Evolutionary conservation across 2,797 vertebrate species (phyloP).

Genomic region (Muraenolepis orangiensis): DNA sequence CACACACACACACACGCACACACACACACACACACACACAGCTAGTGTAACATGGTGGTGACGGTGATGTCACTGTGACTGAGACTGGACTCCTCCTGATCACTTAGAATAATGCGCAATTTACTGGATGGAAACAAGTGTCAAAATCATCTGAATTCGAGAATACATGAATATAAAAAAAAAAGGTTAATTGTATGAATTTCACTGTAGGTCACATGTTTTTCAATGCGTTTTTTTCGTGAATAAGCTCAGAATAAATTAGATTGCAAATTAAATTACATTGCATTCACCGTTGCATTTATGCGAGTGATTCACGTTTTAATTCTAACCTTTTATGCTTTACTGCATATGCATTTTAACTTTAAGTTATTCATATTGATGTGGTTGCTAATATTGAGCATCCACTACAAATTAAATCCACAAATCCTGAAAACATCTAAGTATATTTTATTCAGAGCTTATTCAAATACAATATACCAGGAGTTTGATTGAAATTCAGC

Average conservation of each 20-base stretch:
- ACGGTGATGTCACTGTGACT: not conserved
- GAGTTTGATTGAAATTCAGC: not conserved
- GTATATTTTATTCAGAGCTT: not conserved
- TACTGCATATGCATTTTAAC: not conserved
- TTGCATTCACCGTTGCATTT: not conserved
- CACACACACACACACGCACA: too few relatives aligned
- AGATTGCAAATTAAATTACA: not conserved
- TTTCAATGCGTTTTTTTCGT: not conserved
- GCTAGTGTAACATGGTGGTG: slow-evolving; percentile 28
- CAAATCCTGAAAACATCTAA: not conserved
- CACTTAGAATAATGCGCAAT: not conserved
- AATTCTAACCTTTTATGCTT: not conserved
- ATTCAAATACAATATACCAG: not conserved
- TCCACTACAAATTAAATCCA: not conserved
- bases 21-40: too few relatives aligned
- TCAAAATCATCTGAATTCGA: not conserved
- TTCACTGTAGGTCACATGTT: not conserved
- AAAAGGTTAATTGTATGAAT: not conserved
- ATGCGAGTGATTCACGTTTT: not conserved
- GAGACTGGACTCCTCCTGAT: not conserved
- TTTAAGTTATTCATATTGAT: not conserved
- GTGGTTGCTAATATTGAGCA: not conserved
- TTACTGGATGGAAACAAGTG: not conserved
- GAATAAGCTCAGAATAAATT: not conserved
- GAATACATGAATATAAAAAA: not conserved